Base-by-base conservation (phyloP, 1,140 invertebrate genomes). In the Samia ricini region DNA sequence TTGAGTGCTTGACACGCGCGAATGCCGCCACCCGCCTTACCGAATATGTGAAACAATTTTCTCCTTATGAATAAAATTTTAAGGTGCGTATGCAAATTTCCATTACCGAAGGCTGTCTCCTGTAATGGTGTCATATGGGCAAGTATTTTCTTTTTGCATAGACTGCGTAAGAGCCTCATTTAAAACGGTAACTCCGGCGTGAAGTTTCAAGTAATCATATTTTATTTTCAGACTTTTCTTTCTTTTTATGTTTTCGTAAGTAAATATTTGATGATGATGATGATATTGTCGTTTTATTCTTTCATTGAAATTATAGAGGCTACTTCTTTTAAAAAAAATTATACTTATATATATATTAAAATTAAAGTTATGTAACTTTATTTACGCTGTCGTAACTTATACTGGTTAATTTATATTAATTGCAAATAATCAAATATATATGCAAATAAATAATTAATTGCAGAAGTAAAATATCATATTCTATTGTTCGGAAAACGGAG, bases 11-110 rank as follows among this genome's bases (percentile, higher is more conserved):
- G 56, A 54, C 64, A 61, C 55, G 63, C 58, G 33, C 62, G 56
- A 56, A 50, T 60, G 54, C 61, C 50, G 52, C 36, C 33, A 21
- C 52, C 49, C 56, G 48, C 54, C 24, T 49, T 63, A 51, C 20
- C 64, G 63, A 62, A 72, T 74, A 81, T 79, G 78, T 71, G 81
- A 86, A 85, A 86, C 86, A 89, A 89, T 89, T 89, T 85, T 82
- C 84, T 73, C 69, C 86, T 87, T 87, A 89, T 89, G 86, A 89
- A 89, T 89, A 89, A 85, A 81, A 85, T 85, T 87, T 87, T 82
- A 84, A 86, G 85, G 78, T 81, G 74, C 72, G 78, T 81, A 84
- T 85, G 81, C 80, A 82, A 84, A 88, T 87, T 81, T 79, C 80
- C 77, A 82, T 88, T 84, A 81, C 71, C 65, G 69, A 65, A 66